Evolutionary conservation across 2,888 invertebrate genomes (phyloP).

Genomic region (Drosophila sordidapex): DNA sequence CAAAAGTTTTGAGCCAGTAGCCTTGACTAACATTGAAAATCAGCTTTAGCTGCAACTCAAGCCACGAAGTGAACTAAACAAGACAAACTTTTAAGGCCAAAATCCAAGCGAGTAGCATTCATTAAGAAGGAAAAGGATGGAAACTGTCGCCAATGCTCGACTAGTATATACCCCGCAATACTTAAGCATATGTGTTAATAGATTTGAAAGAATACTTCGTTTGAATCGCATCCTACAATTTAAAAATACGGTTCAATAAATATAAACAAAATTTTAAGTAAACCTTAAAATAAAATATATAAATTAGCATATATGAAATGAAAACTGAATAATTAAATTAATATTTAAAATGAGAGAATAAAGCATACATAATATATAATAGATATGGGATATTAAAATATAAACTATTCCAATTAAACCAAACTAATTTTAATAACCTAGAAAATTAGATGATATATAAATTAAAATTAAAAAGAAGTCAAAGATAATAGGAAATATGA

Average conservation of each 20-base stretch:
- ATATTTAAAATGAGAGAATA: not conserved
- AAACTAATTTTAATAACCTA: not conserved
- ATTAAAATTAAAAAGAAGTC: not conserved
- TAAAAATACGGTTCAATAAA: not conserved
- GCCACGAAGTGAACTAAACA: conserved; percentile 37
- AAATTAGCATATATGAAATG: not conserved
- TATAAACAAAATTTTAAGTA: not conserved
- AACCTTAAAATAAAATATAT: not conserved
- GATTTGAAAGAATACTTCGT: not conserved
- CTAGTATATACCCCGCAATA: not conserved
- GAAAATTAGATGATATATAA: not conserved
- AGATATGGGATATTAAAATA: not conserved
- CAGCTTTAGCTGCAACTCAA: conserved; percentile 20
- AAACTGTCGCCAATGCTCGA: not conserved
- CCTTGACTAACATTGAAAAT: conserved; percentile 14
- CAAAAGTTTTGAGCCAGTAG: not conserved
- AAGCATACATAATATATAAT: not conserved
- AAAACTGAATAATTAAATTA: not conserved
- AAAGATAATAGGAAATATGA: not conserved
- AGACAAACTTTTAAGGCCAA: not conserved
- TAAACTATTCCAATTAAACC: not conserved
- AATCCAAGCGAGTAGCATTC: not conserved
- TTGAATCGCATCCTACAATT: not conserved
- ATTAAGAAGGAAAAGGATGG: not conserved
- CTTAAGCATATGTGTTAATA: not conserved